Evolutionary conservation across 2,797 vertebrate species (phyloP).

Genomic region (Cheirogaleus major): DNA sequence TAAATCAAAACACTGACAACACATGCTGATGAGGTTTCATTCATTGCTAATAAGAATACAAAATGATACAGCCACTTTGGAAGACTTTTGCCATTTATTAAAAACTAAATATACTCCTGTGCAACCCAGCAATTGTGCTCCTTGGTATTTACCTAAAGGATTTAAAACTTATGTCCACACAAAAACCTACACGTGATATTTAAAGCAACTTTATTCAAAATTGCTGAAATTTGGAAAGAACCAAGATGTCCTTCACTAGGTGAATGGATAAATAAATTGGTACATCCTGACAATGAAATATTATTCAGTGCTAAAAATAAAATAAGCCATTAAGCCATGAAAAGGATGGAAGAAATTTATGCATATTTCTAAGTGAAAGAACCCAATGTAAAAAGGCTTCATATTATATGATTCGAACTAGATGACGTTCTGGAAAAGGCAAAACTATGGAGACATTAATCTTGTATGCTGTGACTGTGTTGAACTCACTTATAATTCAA

Average conservation of each 20-base stretch:
- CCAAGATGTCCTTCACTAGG: background rate
- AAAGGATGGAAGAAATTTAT: background rate
- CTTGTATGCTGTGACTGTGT: background rate
- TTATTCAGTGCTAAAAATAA: background rate
- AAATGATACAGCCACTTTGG: background rate
- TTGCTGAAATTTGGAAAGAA: background rate
- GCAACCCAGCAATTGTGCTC: background rate
- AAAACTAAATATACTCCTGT: background rate
- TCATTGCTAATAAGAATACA: background rate
- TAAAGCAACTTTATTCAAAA: background rate
- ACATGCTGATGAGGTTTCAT: background rate
- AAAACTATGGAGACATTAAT: background rate
- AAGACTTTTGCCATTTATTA: background rate
- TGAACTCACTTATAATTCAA: background rate
- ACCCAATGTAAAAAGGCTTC: background rate
- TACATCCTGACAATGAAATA: background rate
- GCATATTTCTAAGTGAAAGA: background rate
- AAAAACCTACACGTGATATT: background rate
- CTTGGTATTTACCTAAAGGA: background rate
- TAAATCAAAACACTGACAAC: background rate
- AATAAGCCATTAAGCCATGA: background rate
- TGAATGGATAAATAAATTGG: background rate
- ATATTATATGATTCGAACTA: background rate
- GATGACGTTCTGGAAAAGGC: background rate
- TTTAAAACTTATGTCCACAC: background rate